Conservation (phyloP, 2,113 vertebrate species). For the Phylloscopus trochilus region DNA sequence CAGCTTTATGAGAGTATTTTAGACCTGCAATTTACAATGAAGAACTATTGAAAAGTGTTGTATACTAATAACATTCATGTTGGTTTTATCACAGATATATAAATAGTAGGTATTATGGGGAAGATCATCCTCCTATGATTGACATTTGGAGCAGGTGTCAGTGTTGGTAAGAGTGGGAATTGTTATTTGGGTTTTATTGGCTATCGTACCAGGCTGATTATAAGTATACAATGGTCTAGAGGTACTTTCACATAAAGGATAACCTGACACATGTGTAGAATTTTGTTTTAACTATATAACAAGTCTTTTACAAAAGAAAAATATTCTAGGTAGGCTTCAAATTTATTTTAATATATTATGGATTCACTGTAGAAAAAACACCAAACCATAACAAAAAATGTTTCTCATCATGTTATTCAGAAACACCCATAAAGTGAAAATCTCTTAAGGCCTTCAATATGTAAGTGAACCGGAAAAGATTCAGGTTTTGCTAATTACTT, state of each 20-base stretch:
- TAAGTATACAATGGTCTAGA: background rate
- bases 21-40: background rate
- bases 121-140: background rate
- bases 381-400: background rate
- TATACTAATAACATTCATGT: background rate
- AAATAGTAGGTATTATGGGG: background rate
- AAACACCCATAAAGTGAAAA: background rate
- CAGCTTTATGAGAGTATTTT: background rate
- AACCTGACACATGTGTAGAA: background rate
- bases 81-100: background rate
- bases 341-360: background rate
- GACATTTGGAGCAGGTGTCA: background rate
- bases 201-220: background rate
- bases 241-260: background rate
- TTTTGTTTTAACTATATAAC: background rate
- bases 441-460: background rate
- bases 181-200: background rate
- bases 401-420: background rate
- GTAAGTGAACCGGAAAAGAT: background rate
- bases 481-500: background rate
- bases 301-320: background rate
- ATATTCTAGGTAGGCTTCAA: background rate
- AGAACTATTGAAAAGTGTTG: background rate
- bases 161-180: rapidly evolving
- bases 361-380: background rate